Evolutionary conservation across 2,113 vertebrate genomes (phyloP), one percentile per base, ranked within the genome.

Genomic region (Vireo altiloquus): DNA sequence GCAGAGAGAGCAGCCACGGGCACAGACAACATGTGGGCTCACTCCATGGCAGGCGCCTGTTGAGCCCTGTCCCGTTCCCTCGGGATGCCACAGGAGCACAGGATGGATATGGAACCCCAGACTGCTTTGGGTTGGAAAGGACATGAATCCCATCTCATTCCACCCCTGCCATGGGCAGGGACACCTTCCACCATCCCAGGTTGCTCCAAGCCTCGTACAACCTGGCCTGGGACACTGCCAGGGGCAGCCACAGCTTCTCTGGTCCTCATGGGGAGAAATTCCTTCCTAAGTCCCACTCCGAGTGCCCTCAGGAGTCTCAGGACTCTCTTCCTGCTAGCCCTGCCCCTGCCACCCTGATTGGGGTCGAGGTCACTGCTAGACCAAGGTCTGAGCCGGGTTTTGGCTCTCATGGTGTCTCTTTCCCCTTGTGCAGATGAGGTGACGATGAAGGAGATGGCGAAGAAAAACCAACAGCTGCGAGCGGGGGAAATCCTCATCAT

Each of bases 401-500:
- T 27, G 13, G 35, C 40, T 50, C 44, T 94, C 63, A 95, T 0
- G 2, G 18, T 83, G 10, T 89, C 57, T 97, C 70, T 97, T 66
- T 84, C 50, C 66, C 79, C 70, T 22, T 19, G 68, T 68, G 54
- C 98, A 99, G 99, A 99, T 76, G 99, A 99, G 95, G 98, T 99
- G 95, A 99, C 98, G 2, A 98, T 99, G 98, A 98, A 99, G 96
- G 99, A 99, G 97, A 97, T 99, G 96, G 98, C 96, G 22, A 95
- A 89, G 91, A 97, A 94, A 39, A 98, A 98, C 95, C 98, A 98
- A 11, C 99, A 99, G 97, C 98, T 99, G 91, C 98, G 99, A 90
- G 99, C 99, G 0, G 99, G 99, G 40, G 99, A 99, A 92, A 98
- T 99, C 66, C 99, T 99, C 97, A 99, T 99, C 97, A 99, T 99